These are phyloP conservation scores for Xanthorhoe designata DNA, from an alignment of 2,888 invertebrate species.

Conservation along the genomic window DNA sequence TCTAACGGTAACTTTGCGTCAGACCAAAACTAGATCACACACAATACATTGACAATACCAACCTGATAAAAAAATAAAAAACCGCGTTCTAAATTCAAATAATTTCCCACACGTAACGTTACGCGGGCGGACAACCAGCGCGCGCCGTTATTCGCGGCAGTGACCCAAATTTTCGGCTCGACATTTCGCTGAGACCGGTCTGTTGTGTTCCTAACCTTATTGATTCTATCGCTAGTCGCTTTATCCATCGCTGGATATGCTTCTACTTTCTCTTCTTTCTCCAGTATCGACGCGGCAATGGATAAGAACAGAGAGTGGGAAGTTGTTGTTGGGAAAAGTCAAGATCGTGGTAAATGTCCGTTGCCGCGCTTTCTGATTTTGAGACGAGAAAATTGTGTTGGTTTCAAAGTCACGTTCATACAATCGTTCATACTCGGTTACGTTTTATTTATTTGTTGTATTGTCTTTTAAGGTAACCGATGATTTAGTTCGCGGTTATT, in stretches of 20 bases:
- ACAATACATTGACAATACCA: conserved; percentile 66
- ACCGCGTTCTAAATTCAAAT: conserved; percentile 82
- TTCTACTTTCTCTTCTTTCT: conserved; percentile 44
- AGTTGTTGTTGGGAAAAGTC: conserved; percentile 41
- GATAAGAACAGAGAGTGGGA: conserved; percentile 30
- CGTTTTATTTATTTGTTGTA: conserved; percentile 72
- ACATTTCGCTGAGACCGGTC: conserved; percentile 68
- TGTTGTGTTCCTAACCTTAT: conserved; percentile 74
- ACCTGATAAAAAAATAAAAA: conserved; percentile 72
- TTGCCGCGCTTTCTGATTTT: conserved; percentile 83
- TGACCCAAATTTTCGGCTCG: conserved; percentile 77
- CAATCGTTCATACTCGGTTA: conserved; percentile 59
- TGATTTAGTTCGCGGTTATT: conserved; percentile 32
- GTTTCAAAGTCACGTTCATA: conserved; percentile 77
- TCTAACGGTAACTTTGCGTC: conserved; percentile 55
- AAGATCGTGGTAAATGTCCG: conserved; percentile 38
- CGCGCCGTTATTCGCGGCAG: conserved; percentile 83
- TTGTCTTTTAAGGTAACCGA: conserved; percentile 39
- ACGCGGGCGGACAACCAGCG: conserved; percentile 83
- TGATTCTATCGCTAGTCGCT: conserved; percentile 46
- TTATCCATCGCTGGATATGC: conserved; percentile 46
- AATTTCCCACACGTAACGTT: conserved; percentile 86
- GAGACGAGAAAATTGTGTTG: conserved; percentile 65
- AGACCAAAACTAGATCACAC: conserved; percentile 71
- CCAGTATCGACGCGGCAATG: conserved; percentile 49